Evolutionary conservation across 2,797 vertebrate genomes (phyloP).

Genomic region (Rhinogobio ventralis): DNA sequence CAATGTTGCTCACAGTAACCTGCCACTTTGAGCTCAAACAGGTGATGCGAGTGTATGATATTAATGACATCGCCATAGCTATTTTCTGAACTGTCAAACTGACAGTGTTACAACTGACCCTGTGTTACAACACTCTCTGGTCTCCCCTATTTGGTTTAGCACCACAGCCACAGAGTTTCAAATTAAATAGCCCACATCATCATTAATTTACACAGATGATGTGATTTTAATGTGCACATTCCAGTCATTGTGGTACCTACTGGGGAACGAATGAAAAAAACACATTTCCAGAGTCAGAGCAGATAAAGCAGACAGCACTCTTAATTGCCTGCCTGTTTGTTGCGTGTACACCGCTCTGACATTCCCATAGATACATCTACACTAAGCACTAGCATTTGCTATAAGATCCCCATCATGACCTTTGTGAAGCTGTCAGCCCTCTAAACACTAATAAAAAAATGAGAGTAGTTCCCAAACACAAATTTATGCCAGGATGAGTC

Average conservation of each 20-base stretch:
- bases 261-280: neutral
- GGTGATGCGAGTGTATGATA: too few species aligned
- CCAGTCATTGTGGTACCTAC: neutral
- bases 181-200: slow-evolving; percentile 14
- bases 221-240: neutral
- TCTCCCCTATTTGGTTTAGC: neutral
- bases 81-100: too few species aligned
- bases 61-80: too few species aligned
- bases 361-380: slow-evolving; percentile 29
- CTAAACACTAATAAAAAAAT: slow-evolving; percentile 46
- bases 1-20: too few species aligned
- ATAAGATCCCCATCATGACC: slow-evolving; percentile 43
- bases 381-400: slow-evolving; percentile 18
- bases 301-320: slow-evolving; percentile 21
- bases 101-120: too few species aligned
- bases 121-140: too few species aligned
- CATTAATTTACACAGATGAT: neutral
- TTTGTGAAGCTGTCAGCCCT: slow-evolving; percentile 51
- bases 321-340: slow-evolving; percentile 37
- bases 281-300: slow-evolving; percentile 6
- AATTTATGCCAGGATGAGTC: slow-evolving; percentile 55
- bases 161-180: neutral
- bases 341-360: slow-evolving; percentile 10
- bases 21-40: too few species aligned
- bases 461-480: slow-evolving; percentile 46